Base-by-base conservation (phyloP, 2,113 vertebrate species). In the Neoarius graeffei region DNA sequence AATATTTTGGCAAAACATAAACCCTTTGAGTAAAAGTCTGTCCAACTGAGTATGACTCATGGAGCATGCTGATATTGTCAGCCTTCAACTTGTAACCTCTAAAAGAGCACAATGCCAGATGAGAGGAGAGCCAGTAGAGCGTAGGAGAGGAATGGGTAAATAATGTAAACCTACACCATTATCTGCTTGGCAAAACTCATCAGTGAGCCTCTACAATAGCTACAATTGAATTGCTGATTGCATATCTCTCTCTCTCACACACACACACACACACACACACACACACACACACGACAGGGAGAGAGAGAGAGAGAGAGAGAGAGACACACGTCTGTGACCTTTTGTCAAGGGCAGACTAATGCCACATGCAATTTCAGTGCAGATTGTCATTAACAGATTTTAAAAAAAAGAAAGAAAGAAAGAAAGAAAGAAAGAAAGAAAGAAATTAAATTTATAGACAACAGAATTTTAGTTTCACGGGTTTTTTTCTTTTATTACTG, bases 171-270 rank as follows among this genome's bases (percentile, higher is more conserved):
- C 81, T 97, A 98, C 98, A 98, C 97, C 96, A 97, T 98, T 98
- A 98, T 97, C 97, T 96, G 96, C 96, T 96, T 96, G 97, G 96
- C 95, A 96, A 95, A 96, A 96, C 96, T 97, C 96, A 97, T 97
- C 96, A 95, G 94, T 93, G 91, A 88, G 92, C 92, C 92, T 77
- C 92, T 91, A 95, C 94, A 94, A 95, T 95, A 93, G 93, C 93
- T 92, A 92, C 93, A 93, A 94, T 94, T 95, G 93, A 95, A 94
- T 94, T 94, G 94, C 94, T 94, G 93, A 96, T 95, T 95, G 94
- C 94, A 93, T 95, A 94, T 94, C 96, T 97, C 95, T 96, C 92
- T 88, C 76, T 87, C 77, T 62, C 64, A 42, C 35, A 42, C 35
- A 42, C 35, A 42, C 35, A 42, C 3, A 42, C 1, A 42, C 3